Base-by-base conservation (phyloP, 2,113 vertebrate species). In the Acanthochromis polyacanthus region DNA sequence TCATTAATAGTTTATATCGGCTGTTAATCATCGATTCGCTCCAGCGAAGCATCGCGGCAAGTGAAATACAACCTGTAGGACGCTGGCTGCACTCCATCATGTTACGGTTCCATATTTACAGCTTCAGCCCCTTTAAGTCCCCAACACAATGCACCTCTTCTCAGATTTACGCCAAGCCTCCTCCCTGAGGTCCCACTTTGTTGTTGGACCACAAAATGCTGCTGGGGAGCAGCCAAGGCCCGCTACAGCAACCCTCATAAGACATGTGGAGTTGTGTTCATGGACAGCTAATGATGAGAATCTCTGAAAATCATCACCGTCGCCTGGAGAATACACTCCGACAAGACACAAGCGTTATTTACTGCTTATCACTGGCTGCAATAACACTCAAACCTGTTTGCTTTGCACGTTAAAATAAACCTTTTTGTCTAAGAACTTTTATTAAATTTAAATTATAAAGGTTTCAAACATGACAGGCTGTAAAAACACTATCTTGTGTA, bases 121-220 rank as follows among this genome's bases (percentile, higher is more conserved):
- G 22, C 81, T 55, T 67, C 36, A 52, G 43, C 38, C 58, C 67
- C 5, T 30, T 40, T n/a, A 16, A 11, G 12, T 52, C 45, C 69
- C 68, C 30, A 3, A 56, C 63, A 78, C 50, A 19, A 46, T 40
- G 20, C 36, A 60, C 52, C 81, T 80, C 79, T 46, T 82, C 65
- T 73, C 59, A 78, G 80, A 90, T 78, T 82, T 83, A 88, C 80
- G 68, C 82, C 53, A 63, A 53, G 74, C 52, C 62, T 40, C 48
- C 71, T 89, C 84, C 81, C 84, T 16, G 16, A 87, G 83, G 84
- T 88, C 80, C 78, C 77, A 63, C 78, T 68, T 75, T 85, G 75
- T 82, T 86, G 78, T 87, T 92, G 84, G 71, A 90, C 52, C 60
- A 53, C 68, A 55, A 73, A 80, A 74, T 80, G 68, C 79, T 89